phyloP scores from a whole-genome alignment of 2,888 invertebrate species.

The Steinernema carpocapsae region DNA sequence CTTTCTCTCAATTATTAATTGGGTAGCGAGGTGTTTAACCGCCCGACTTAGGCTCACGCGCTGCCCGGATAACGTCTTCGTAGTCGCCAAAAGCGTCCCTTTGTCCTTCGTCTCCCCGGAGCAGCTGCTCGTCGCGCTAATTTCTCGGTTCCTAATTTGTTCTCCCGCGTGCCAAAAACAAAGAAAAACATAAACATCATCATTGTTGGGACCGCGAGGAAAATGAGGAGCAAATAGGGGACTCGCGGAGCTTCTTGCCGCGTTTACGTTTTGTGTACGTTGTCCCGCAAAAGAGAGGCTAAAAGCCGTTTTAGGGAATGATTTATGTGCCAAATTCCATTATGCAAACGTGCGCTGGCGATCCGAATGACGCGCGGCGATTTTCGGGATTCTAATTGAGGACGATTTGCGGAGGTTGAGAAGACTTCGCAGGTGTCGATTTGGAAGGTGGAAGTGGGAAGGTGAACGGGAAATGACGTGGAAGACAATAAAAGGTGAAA shows the following conservation, averaged over 20 bases:
- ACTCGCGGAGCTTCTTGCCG: not conserved
- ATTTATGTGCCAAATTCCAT: constrained; percentile 35
- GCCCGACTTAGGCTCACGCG: not conserved
- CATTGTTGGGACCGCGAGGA: not conserved
- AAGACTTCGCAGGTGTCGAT: not conserved
- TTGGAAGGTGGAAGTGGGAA: not conserved
- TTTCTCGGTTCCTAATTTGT: constrained; percentile 32
- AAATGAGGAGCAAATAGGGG: not conserved
- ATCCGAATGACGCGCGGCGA: not conserved
- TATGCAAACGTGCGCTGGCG: constrained; percentile 30
- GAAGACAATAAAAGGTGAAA: not conserved
- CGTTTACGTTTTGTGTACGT: no score
- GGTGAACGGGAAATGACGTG: not conserved
- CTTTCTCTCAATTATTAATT: constrained; percentile 23
- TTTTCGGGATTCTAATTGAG: not conserved
- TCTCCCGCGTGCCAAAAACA: constrained; percentile 13
- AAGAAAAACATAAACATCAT: constrained; percentile 26
- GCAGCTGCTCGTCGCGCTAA: constrained; percentile 34
- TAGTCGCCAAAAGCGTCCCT: not conserved
- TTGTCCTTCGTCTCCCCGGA: not conserved
- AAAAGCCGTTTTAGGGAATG: constrained; percentile 15
- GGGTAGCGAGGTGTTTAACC: constrained; percentile 32
- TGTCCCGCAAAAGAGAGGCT: not conserved
- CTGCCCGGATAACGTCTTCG: not conserved
- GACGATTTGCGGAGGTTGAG: not conserved